These are phyloP conservation scores for Gnatocerus cornutus DNA, from an alignment of 2,888 invertebrate species.

Conservation along the genomic window DNA sequence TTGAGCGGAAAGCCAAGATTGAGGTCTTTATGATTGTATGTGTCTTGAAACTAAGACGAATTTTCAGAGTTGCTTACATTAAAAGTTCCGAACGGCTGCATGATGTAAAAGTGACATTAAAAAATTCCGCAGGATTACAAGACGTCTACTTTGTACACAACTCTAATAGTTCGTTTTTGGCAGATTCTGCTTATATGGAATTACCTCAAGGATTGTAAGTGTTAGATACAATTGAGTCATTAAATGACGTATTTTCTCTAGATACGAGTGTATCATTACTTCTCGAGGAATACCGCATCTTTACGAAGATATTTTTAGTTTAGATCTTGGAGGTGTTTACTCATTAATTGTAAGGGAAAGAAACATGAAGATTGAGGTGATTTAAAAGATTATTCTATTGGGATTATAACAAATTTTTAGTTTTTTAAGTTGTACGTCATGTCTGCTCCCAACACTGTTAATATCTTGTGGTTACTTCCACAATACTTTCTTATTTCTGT, in stretches of 20 bases:
- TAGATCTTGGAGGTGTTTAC: slow-evolving; percentile 74
- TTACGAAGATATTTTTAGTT: slow-evolving; percentile 59
- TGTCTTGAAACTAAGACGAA: background rate
- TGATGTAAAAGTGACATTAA: slow-evolving; percentile 67
- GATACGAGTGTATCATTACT: slow-evolving; percentile 63
- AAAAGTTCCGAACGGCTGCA: slow-evolving; percentile 60
- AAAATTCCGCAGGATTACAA: slow-evolving; percentile 66
- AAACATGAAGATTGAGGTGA: slow-evolving; percentile 67
- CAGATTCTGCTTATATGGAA: slow-evolving; percentile 77
- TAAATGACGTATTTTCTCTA: slow-evolving; percentile 47
- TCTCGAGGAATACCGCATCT: slow-evolving; percentile 56
- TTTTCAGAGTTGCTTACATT: slow-evolving; percentile 67
- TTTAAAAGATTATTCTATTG: background rate
- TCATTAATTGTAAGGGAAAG: slow-evolving; percentile 72
- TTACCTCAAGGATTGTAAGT: slow-evolving; percentile 75
- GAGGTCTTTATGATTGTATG: slow-evolving; percentile 69
- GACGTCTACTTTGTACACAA: slow-evolving; percentile 74
- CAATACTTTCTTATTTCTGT: slow-evolving; percentile 86
- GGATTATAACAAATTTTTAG: slow-evolving; percentile 56
- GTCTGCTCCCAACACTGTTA: slow-evolving; percentile 78
- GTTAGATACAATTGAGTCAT: background rate
- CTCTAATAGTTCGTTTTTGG: slow-evolving; percentile 71
- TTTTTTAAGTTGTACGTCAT: slow-evolving; percentile 76
- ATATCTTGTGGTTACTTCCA: slow-evolving; percentile 83
- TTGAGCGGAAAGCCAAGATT: slow-evolving; percentile 77